Conservation (phyloP, 2,888 invertebrate species). For the Lasioglossum vierecki region DNA sequence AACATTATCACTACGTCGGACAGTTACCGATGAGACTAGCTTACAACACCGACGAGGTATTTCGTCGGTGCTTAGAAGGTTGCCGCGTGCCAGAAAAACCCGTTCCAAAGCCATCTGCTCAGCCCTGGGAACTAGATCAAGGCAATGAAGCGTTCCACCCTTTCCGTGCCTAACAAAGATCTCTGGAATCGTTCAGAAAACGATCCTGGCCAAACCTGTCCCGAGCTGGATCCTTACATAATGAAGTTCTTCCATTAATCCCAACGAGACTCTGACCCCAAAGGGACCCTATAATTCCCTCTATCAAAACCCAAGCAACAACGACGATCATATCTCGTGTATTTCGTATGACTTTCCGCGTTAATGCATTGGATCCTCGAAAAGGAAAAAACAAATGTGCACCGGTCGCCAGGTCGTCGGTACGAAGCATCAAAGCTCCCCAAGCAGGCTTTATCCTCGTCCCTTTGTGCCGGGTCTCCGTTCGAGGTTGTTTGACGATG, state of each 20-base stretch:
- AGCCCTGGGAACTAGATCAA: neutral
- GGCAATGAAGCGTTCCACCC: neutral
- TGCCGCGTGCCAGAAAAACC: too few species aligned
- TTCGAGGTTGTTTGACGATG: constrained; percentile 33
- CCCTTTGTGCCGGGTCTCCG: constrained; percentile 26
- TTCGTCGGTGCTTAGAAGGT: too few species aligned
- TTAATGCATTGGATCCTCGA: neutral
- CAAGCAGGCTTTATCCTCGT: neutral
- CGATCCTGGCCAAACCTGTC: neutral
- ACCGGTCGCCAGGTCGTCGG: neutral
- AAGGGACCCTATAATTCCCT: neutral
- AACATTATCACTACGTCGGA: too few species aligned
- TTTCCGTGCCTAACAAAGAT: neutral
- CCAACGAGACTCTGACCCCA: neutral
- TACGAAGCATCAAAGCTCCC: constrained; percentile 37
- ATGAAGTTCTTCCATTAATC: neutral
- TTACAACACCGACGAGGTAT: too few species aligned
- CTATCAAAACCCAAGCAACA: neutral
- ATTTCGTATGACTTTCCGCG: neutral
- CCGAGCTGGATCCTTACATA: neutral
- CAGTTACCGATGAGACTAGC: too few species aligned
- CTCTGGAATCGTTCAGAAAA: neutral
- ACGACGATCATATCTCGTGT: neutral
- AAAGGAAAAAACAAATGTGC: neutral
- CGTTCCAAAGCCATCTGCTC: neutral